Conservation (phyloP, 2,888 invertebrate genomes). For the Drosophila peninsularis region DNA sequence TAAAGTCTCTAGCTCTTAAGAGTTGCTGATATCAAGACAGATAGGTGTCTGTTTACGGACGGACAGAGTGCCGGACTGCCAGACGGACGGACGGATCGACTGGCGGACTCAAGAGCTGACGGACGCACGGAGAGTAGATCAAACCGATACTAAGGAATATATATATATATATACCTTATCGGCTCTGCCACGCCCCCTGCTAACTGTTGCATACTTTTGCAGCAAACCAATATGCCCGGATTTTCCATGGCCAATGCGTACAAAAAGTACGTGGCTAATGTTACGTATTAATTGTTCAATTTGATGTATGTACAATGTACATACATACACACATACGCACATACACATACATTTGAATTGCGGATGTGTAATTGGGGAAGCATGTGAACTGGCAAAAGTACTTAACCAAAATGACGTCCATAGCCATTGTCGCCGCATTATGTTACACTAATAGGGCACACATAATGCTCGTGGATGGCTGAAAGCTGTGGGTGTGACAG, state of each 20-base stretch:
- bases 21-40: no score
- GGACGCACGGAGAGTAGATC: no score
- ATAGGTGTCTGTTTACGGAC: no score
- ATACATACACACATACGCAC: background rate
- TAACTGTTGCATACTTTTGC: background rate
- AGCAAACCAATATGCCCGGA: background rate
- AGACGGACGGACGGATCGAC: no score
- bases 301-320: constrained; percentile 1
- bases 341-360: background rate
- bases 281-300: constrained; percentile 12
- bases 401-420: constrained; percentile 32
- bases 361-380: constrained; percentile 23
- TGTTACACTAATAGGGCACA: constrained; percentile 53
- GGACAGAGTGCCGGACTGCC: no score
- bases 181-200: no score
- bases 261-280: constrained; percentile 3
- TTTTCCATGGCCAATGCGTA: background rate
- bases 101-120: no score
- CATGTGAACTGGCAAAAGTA: constrained; percentile 28
- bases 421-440: constrained; percentile 49
- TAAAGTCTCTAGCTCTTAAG: no score
- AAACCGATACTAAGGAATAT: no score
- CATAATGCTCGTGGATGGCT: constrained; percentile 32
- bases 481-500: constrained; percentile 45
- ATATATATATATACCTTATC: no score